phyloP scores from a whole-genome alignment of 2,888 invertebrate species.

The Erebia aethiops region DNA sequence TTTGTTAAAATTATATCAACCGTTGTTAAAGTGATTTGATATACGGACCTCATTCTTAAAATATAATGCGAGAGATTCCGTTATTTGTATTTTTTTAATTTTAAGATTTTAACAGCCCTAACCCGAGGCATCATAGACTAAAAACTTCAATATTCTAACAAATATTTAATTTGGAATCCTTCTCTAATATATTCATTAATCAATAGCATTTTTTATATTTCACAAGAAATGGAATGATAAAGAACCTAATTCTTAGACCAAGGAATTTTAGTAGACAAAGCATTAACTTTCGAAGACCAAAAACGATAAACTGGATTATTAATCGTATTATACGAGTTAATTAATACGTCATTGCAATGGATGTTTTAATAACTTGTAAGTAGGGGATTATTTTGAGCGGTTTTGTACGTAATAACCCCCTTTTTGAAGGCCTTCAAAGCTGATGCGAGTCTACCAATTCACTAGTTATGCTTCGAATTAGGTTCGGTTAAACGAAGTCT shows the following conservation, averaged over 20 bases:
- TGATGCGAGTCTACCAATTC: background rate
- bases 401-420: too few relatives aligned
- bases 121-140: conserved; percentile 24
- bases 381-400: too few relatives aligned
- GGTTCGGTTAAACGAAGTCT: conserved; percentile 62
- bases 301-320: background rate
- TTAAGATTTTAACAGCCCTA: conserved; percentile 9
- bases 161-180: conserved; percentile 1
- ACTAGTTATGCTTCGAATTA: background rate
- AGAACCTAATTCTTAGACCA: conserved; percentile 19
- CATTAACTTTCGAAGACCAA: background rate
- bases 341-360: background rate
- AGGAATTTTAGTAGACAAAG: background rate
- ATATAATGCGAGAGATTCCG: conserved; percentile 43
- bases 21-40: conserved; percentile 22
- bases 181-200: background rate
- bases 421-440: background rate
- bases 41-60: conserved; percentile 32
- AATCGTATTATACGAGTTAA: background rate
- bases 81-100: conserved; percentile 19
- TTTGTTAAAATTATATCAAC: conserved; percentile 4
- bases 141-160: conserved; percentile 14
- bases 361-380: background rate
- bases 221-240: conserved; percentile 33
- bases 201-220: conserved; percentile 17